Evolutionary conservation across 1,140 invertebrate genomes (phyloP), one percentile per base, ranked within the genome.

Genomic region (Paraescarpia echinospica): DNA sequence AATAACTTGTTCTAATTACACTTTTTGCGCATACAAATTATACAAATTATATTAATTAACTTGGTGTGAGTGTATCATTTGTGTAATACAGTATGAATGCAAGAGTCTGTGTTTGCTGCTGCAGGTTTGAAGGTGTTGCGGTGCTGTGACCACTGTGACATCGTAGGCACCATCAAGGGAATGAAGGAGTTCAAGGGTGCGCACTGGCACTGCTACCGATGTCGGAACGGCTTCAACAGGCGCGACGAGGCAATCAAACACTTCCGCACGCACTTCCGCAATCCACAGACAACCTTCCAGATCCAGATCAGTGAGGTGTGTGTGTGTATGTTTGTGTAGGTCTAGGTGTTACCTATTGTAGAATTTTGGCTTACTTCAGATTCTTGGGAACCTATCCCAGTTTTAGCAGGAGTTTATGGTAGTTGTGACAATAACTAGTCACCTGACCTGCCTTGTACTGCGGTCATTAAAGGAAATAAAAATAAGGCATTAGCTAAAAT

Each of bases 131-230:
- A 96, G 93, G 95, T 96, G 88, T 93, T 96, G 34, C 93, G 96
- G 33, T 96, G 96, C 93, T 96, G 95, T 95, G 95, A 96, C 89
- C 94, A 95, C 77, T 96, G 96, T 94, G 96, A 96, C 92, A 96
- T 96, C 89, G 95, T 96, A 91, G 96, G 96, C 89, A 94, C 96
- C 9, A 96, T 96, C 91, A 96, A 96, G 94, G 96, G 96, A 92
- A 95, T 96, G 93, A 96, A 96, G 93, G 95, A 95, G 91, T 96
- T 96, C 93, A 96, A 96, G 93, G 95, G 96, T 93, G 95, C 96
- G 91, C 96, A 96, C 94, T 96, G 96, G 96, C 96, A 96, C 93
- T 96, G 96, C 93, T 96, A 96, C 93, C 95, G 95, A 89, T 96
- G 96, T 94, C 92, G 95, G 31, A 96, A 96, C 95, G 96, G 96